These are phyloP conservation scores for Zapornia atra DNA, from an alignment of 2,113 vertebrate species.

Conservation along the genomic window DNA sequence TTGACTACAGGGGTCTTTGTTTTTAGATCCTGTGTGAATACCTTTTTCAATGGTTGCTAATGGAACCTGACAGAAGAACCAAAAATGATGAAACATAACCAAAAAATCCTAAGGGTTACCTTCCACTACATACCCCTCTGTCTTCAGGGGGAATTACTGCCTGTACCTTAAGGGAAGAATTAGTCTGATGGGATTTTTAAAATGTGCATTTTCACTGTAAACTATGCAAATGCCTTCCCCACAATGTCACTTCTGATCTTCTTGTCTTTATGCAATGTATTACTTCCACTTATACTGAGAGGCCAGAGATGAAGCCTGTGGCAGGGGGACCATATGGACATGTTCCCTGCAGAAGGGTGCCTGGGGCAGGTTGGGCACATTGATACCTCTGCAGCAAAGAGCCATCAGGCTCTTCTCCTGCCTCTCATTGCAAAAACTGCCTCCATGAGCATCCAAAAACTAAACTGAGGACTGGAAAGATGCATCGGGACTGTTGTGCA, in stretches of 20 bases:
- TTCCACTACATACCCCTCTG: conserved; percentile 8
- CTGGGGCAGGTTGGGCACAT: rapidly evolving
- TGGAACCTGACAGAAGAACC: conserved; percentile 60
- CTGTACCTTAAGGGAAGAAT: conserved; percentile 56
- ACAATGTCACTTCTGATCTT: conserved; percentile 58
- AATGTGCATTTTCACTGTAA: conserved; percentile 48
- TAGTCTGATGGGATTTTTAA: conserved; percentile 54
- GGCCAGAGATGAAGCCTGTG: not conserved
- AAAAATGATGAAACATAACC: conserved; percentile 56
- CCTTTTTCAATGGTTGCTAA: conserved; percentile 29
- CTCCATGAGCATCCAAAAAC: not conserved
- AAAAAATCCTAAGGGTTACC: conserved; percentile 64
- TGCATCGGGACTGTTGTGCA: rapidly evolving
- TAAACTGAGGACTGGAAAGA: not conserved
- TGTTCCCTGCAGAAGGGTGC: conserved; percentile 6
- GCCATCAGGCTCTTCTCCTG: not conserved
- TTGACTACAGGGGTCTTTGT: conserved; percentile 44
- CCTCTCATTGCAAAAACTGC: not conserved
- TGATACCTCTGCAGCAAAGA: not conserved
- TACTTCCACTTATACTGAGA: not conserved
- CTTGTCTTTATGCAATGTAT: not conserved
- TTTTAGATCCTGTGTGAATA: conserved; percentile 49
- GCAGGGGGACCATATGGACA: not conserved
- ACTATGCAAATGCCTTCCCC: conserved; percentile 55
- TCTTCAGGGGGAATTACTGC: conserved; percentile 27